Evolutionary conservation across 2,888 invertebrate genomes (phyloP), one percentile per base, ranked within the genome.

Genomic region (Andrena praecox): DNA sequence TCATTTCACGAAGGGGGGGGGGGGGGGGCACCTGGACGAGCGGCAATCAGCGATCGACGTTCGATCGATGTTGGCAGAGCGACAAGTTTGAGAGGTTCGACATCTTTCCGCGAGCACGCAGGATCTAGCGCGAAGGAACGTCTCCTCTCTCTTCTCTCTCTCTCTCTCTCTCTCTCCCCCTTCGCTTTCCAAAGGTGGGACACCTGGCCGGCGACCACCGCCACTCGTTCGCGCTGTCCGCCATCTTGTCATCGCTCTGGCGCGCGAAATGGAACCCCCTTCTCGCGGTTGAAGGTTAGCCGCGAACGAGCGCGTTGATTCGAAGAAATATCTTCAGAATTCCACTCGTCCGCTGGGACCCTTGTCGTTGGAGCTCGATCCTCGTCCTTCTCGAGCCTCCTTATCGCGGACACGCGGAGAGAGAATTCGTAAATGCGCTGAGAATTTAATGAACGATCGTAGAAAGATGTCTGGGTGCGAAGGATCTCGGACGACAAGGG

Each of bases 321-420:
- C 83, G 87, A 84, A 84, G 66, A 88, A 89, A 81, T 84, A 80
- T n/a, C 42, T 35, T 60, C 16, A 20, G 62, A 54, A 73, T 68
- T 63, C 24, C 8, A 64, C 82, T 59, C 20, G 7, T 27, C 16
- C 59, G 48, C 50, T 20, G 5, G 24, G n/a, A 59, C 50, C 56
- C 24, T 74, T 64, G 68, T 20, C 52, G 72, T 69, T 63, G 68
- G 69, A 69, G 63, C 59, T 70, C 63, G 56, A 59, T 78, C 62
- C 16, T 10, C 69, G 20, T 20, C 20, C 52, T 2, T 52, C 52
- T n/a, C 7, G 52, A 20, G 52, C 8, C 20, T 52, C 6, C n/a
- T 52, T 52, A n/a, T 52, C 6, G 1, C 20, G 20, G 20, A 52
- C 20, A 33, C 16, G 24, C 12, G 33, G 16, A 7, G 12, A 56